phyloP scores from a whole-genome alignment of 1,140 invertebrate genomes.

The Drosophila chauvacae region DNA sequence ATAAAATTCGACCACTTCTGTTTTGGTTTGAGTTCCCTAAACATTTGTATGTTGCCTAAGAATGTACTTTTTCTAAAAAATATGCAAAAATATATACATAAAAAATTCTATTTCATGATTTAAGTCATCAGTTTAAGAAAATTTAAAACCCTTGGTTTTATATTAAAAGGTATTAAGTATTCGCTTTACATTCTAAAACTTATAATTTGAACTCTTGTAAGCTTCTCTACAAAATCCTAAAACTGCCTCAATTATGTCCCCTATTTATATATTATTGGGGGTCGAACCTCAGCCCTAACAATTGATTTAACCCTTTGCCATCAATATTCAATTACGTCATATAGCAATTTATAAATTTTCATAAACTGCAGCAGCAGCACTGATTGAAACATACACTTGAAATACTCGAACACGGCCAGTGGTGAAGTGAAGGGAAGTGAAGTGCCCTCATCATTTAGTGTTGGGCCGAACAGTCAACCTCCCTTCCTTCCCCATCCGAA shows the following conservation, averaged over 20 bases:
- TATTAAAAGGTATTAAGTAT: no score
- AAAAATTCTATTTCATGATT: no score
- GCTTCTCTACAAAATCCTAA: background rate
- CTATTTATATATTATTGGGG: background rate
- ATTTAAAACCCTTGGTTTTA: no score
- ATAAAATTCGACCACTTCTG: no score
- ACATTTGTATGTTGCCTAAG: no score
- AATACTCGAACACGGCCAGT: constrained; percentile 4
- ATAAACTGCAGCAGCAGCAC: constrained; percentile 26
- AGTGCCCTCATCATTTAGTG: constrained; percentile 34
- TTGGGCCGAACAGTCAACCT: background rate
- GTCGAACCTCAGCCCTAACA: constrained; percentile 14
- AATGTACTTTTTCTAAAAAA: no score
- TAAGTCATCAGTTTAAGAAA: no score
- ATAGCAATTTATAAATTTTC: constrained; percentile 24
- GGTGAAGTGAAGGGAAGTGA: constrained; percentile 7
- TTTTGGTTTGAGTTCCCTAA: no score
- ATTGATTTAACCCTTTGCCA: constrained; percentile 66
- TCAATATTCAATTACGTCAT: constrained; percentile 43
- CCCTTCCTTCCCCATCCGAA: background rate
- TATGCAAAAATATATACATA: no score
- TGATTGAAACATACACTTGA: constrained; percentile 39
- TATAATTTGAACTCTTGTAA: no score
- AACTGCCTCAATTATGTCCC: constrained; percentile 4
- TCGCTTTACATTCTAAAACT: background rate